phyloP scores from a whole-genome alignment of 2,888 invertebrate species.

The Therioaphis trifolii region DNA sequence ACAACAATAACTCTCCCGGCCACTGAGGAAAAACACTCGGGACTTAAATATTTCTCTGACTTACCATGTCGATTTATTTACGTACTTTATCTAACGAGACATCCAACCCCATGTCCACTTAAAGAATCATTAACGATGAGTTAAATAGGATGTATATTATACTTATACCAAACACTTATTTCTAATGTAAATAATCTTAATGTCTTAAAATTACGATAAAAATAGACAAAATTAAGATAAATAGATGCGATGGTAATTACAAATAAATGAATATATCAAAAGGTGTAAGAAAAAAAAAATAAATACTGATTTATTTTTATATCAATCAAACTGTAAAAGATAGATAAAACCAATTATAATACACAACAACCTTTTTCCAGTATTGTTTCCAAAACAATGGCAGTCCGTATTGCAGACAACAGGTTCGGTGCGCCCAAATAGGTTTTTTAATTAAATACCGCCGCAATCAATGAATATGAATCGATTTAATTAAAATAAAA shows the following conservation, averaged over 20 bases:
- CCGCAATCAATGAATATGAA: slow-evolving; percentile 8
- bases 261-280: background rate
- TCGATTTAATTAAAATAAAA: slow-evolving; percentile 5
- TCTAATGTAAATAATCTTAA: background rate
- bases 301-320: background rate
- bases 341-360: slow-evolving; percentile 18
- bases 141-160: background rate
- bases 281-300: background rate
- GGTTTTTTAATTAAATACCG: slow-evolving; percentile 45
- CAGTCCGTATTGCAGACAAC: slow-evolving; percentile 3
- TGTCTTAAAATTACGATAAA: background rate
- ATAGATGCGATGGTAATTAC: background rate
- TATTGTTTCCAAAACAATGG: slow-evolving; percentile 43
- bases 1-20: slow-evolving; percentile 20
- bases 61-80: background rate
- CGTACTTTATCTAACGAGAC: background rate
- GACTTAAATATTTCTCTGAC: slow-evolving; percentile 23
- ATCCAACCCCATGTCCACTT: background rate
- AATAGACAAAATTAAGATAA: background rate
- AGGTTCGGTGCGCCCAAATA: background rate
- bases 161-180: background rate
- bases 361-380: slow-evolving; percentile 7
- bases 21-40: background rate
- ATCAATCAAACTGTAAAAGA: slow-evolving; percentile 25
- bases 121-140: background rate